Evolutionary conservation across 1,140 invertebrate genomes (phyloP).

Genomic region (Asobara japonica): DNA sequence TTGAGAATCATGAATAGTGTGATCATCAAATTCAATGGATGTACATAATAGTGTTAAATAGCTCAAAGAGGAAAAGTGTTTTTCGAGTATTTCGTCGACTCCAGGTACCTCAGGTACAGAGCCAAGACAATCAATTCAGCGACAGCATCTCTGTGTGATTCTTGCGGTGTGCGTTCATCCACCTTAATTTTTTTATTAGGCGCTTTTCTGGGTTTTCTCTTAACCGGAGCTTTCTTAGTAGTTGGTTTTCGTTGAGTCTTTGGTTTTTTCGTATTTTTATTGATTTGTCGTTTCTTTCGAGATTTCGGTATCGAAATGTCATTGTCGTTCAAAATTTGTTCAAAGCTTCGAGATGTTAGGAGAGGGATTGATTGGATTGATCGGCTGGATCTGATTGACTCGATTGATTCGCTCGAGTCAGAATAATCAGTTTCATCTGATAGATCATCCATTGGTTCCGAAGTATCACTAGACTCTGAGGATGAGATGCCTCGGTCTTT

Average conservation of each 20-base stretch:
- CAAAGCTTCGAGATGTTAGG: not conserved
- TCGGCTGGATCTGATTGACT: too few species aligned
- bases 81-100: constrained; percentile 39
- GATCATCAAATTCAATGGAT: not conserved
- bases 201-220: not conserved
- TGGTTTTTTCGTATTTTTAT: too few species aligned
- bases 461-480: not conserved
- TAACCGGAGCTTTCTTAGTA: constrained; percentile 18
- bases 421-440: not conserved
- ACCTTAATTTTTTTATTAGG: not conserved
- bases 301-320: constrained; percentile 11
- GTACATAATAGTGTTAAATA: constrained; percentile 13
- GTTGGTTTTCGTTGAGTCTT: constrained; percentile 23
- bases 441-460: not conserved
- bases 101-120: constrained; percentile 48
- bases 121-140: constrained; percentile 50
- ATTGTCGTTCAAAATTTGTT: constrained; percentile 8
- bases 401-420: not conserved
- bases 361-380: not conserved
- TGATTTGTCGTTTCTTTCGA: not conserved
- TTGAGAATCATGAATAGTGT: not conserved
- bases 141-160: constrained; percentile 31
- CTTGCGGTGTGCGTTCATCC: constrained; percentile 13
- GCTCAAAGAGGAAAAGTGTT: not conserved
- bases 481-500: not conserved